Evolutionary conservation across 2,113 vertebrate genomes (phyloP), one percentile per base, ranked within the genome.

Genomic region (Anhinga rufa): DNA sequence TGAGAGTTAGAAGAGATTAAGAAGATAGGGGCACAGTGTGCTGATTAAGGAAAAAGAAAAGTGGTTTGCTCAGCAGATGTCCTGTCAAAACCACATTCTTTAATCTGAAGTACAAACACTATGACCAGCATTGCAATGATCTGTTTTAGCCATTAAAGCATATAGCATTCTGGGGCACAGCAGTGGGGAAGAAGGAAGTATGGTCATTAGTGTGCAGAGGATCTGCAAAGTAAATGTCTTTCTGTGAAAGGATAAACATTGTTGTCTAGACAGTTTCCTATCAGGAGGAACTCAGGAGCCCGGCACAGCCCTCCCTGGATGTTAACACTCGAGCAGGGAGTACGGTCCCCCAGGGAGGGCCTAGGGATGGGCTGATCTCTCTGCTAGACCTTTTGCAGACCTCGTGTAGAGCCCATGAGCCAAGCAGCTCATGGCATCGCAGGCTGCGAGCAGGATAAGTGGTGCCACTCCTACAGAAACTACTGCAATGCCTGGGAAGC

Each of bases 71-170:
- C 69, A 82, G 57, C 90, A 88, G 92, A 92, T 82, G 74, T 92
- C 80, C 84, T 87, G 87, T 87, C 86, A 86, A 90, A 96, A 81
- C 80, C 72, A 78, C 42, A 86, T 90, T 75, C 84, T 90, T 91
- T 93, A 96, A 91, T 91, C 84, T 82, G 79, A 91, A 91, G 40
- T 49, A 76, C 70, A 79, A 94, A 95, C 74, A 38, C 34, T 9
- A n/a, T 69, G 54, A 58, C 21, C 84, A 72, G 40, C 74, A 79
- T 14, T 65, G 34, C 58, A 87, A 49, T 57, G 74, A 85, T 86
- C 55, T 91, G 49, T 40, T 92, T 71, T 40, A 82, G 49, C 64
- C 57, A 69, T 82, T 38, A 91, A 17, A 89, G 29, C 31, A 49
- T 1, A 57, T 7, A 51, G 15, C n/a, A 75, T 83, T 77, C 71